phyloP scores from a whole-genome alignment of 1,140 invertebrate genomes.

The Anastrepha ludens region DNA sequence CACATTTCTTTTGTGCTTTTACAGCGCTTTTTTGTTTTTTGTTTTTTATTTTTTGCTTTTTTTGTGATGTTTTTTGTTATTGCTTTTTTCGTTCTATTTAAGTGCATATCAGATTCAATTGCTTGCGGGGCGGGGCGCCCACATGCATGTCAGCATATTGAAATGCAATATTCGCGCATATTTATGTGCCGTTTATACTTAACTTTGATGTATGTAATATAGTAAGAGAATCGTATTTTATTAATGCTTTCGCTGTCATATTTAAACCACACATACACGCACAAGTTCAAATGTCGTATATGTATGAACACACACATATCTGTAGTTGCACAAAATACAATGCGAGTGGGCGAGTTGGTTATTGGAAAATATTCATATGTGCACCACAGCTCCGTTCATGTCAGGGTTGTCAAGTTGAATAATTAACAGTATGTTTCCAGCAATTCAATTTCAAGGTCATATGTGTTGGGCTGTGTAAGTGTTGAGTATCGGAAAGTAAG shows the following conservation, averaged over 20 bases:
- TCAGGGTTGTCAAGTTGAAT: slow-evolving; percentile 1
- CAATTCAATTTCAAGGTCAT: slow-evolving; percentile 34
- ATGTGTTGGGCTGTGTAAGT: background rate
- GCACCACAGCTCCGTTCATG: background rate
- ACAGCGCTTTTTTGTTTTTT: background rate
- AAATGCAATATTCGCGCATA: slow-evolving; percentile 1
- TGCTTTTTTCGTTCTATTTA: background rate
- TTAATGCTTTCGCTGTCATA: background rate
- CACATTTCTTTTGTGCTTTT: background rate
- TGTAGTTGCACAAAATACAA: background rate
- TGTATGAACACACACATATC: background rate
- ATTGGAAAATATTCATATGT: background rate
- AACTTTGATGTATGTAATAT: background rate
- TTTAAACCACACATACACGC: background rate
- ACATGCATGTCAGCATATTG: slow-evolving; percentile 5
- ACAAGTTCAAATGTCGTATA: background rate
- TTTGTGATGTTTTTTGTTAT: background rate
- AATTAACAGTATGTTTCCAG: background rate
- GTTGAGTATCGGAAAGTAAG: background rate
- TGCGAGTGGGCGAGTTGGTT: background rate
- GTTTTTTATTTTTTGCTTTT: background rate
- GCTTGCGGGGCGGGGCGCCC: background rate
- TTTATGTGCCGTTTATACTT: background rate
- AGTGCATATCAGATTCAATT: slow-evolving; percentile 39
- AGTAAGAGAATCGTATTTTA: background rate